A percentile compares a stretch with the other conserved stretches of the same genome.
phyloP scores from a whole-genome alignment of 2,113 vertebrate species.

The Grus americana region DNA sequence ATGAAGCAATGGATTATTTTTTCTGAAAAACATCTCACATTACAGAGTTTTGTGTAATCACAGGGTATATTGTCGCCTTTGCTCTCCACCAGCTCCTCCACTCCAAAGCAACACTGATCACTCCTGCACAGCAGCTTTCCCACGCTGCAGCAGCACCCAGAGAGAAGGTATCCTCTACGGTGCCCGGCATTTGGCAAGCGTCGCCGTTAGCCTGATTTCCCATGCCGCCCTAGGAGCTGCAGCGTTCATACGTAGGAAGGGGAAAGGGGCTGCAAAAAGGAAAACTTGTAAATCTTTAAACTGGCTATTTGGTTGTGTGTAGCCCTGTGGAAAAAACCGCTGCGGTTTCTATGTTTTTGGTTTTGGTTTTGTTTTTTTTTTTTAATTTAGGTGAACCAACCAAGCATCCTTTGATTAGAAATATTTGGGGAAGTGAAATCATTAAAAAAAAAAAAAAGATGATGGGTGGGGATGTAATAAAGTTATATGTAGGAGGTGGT shows the following conservation, averaged over 20 bases:
- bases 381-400: not conserved
- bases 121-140: not conserved
- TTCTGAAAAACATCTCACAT: not conserved
- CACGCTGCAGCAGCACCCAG: not conserved
- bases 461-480: not conserved
- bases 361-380: not conserved
- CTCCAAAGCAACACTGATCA: rapidly evolving
- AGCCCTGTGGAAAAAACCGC: not conserved
- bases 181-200: rapidly evolving
- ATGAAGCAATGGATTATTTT: not conserved
- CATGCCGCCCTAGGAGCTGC: not conserved
- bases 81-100: not conserved
- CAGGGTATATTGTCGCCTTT: not conserved
- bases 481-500: not conserved
- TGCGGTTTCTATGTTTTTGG: rapidly evolving
- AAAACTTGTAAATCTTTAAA: not conserved
- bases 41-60: not conserved
- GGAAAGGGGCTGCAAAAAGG: not conserved
- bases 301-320: not conserved
- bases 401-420: not conserved
- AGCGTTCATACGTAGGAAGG: rapidly evolving
- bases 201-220: not conserved
- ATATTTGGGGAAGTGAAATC: not conserved
- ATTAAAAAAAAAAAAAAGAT: not conserved
- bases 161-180: too few species aligned